Percentiles rank a stretch among this genome's conserved stretches.
Evolutionary conservation across 2,113 vertebrate genomes (phyloP).

Genomic region (Arothron firmamentum): DNA sequence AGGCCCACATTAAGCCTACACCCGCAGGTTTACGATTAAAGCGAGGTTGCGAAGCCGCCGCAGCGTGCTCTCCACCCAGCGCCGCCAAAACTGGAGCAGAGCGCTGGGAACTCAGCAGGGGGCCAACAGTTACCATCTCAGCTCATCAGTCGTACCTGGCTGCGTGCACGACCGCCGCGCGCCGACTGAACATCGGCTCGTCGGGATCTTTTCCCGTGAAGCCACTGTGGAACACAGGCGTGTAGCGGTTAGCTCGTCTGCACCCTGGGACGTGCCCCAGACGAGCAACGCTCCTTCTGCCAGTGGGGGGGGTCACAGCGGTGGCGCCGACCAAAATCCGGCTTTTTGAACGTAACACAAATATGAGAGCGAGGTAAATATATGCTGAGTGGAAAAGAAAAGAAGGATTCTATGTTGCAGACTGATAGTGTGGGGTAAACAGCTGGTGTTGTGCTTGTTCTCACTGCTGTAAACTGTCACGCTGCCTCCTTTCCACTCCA

Average conservation of each 20-base stretch:
- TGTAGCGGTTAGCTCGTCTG: constrained; percentile 12
- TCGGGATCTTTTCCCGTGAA: constrained; percentile 37
- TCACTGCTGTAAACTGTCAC: too few relatives aligned
- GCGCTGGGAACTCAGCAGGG: constrained; percentile 56
- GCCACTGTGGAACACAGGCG: constrained; percentile 20
- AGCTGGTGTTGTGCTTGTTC: too few relatives aligned
- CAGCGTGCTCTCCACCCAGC: constrained; percentile 23
- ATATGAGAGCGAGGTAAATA: too few relatives aligned
- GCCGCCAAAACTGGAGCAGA: constrained; percentile 43
- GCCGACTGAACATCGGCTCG: constrained; percentile 37
- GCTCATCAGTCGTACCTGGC: constrained; percentile 58
- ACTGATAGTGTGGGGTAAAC: too few relatives aligned
- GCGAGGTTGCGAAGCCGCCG: constrained; percentile 32
- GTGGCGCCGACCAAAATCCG: too few relatives aligned
- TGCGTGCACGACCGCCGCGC: constrained; percentile 38
- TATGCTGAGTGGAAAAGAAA: too few relatives aligned
- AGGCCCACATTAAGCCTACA: constrained; percentile 40
- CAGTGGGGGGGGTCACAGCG: too few relatives aligned
- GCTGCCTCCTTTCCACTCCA: too few relatives aligned
- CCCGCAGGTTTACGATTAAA: constrained; percentile 53
- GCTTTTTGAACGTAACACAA: too few relatives aligned
- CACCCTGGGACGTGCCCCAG: neutral
- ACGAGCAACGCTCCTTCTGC: too few relatives aligned
- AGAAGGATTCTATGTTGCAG: too few relatives aligned
- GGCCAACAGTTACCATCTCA: constrained; percentile 33